Base-by-base conservation (phyloP, 2,113 vertebrate species). In the Heliornis fulica region DNA sequence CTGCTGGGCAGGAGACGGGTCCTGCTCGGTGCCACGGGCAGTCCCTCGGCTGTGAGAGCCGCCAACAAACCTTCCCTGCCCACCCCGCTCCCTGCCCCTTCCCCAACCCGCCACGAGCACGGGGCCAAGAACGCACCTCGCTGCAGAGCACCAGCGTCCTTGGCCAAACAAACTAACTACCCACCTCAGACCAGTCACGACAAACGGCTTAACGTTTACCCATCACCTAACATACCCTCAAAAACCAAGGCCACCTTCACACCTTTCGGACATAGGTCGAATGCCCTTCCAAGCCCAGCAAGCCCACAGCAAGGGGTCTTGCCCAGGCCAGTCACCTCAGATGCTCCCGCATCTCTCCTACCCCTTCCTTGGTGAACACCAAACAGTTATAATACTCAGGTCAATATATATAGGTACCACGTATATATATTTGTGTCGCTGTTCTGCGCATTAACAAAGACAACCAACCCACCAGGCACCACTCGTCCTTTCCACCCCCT, bases 341-440 rank as follows among this genome's bases (percentile, higher is more conserved):
- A 89, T 88, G 91, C 94, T 94, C 63, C 84, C 2, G 94, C 93
- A 85, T 69, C 96, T 94, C 94, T 93, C 93, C 96, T 97, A 94
- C 94, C 86, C 93, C 93, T 96, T 80, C 97, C 97, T 97, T 97
- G 97, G 96, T 79, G 96, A 98, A 98, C 98, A 97, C 97, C 93
- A 83, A 98, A 98, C 96, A 97, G 96, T 97, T 97, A 98, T 96
- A 97, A 98, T 94, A 97, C 97, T 98, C 97, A 97, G 97, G 96
- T 97, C 97, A 96, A 97, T 97, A 98, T 98, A 98, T 97, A 97
- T 96, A 98, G 96, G 97, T 92, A 94, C 95, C 98, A 97, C 80
- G 93, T 90, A 94, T 97, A 97, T 96, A 96, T 93, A 96, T 96
- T 97, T 96, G 96, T 95, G 96, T 96, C 88, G 95, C 97, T 96